Evolutionary conservation across 53 echinoderm and acorn worm species (phyloP).

Genomic region (Arbacia lixula): DNA sequence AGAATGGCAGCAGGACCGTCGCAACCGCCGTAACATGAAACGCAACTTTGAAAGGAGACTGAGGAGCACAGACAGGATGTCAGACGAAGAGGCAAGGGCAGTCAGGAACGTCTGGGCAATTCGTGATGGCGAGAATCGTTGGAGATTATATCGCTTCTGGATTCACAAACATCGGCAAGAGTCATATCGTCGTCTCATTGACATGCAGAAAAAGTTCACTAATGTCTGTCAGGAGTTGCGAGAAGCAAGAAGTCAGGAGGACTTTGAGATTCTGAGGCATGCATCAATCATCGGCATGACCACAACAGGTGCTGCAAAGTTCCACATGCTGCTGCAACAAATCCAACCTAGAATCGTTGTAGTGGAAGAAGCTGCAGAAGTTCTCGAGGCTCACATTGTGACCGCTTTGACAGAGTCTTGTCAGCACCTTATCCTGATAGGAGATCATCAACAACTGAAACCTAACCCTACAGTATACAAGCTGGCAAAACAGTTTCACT

Average conservation of each 20-base stretch:
- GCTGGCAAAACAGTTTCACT: constrained; percentile 79
- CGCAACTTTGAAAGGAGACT: constrained; percentile 63
- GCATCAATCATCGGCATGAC: constrained; percentile 85
- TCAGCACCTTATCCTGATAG: constrained; percentile 91
- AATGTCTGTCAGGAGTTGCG: constrained; percentile 65
- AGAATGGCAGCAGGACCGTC: constrained; percentile 59
- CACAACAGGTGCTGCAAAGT: constrained; percentile 91
- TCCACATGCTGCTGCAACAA: constrained; percentile 65
- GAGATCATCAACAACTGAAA: constrained; percentile 91
- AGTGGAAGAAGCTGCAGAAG: constrained; percentile 94
- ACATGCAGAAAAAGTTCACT: constrained; percentile 69
- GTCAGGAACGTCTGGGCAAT: constrained; percentile 78
- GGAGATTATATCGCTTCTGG: constrained; percentile 85
- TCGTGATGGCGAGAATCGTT: constrained; percentile 51
- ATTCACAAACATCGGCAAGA: constrained; percentile 54
- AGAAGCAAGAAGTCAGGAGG: constrained; percentile 70
- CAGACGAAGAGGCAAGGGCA: constrained; percentile 45
- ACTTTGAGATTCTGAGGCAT: constrained; percentile 45
- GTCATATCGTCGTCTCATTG: constrained; percentile 43
- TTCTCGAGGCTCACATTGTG: constrained; percentile 89
- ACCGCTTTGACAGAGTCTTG: constrained; percentile 76
- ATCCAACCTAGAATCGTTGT: constrained; percentile 83
- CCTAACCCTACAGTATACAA: constrained; percentile 93
- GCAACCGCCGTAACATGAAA: constrained; percentile 40
- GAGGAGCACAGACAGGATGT: constrained; percentile 67